Evolutionary conservation across 2,888 invertebrate species (phyloP).

Genomic region (Petrophora chlorosata): DNA sequence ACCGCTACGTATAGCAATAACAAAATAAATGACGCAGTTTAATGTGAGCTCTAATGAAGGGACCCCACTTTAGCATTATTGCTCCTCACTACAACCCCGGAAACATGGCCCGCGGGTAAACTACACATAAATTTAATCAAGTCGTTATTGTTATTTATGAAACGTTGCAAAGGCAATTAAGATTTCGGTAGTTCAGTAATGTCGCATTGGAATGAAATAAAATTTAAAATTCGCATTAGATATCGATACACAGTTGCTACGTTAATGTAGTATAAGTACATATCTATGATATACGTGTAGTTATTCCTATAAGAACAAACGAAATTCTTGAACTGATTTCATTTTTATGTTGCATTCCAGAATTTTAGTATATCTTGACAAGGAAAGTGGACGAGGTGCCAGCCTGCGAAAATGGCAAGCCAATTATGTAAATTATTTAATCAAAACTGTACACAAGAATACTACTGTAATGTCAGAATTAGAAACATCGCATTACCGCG

Average conservation of each 20-base stretch:
- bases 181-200: conserved; percentile 25
- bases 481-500: conserved; percentile 17
- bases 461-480: conserved; percentile 17
- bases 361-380: not conserved
- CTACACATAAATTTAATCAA: conserved; percentile 56
- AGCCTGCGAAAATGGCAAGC: conserved; percentile 2
- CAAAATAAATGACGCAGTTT: conserved; percentile 54
- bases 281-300: no score
- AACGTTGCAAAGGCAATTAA: conserved; percentile 26
- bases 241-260: no score
- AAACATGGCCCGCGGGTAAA: conserved; percentile 41
- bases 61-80: conserved; percentile 53
- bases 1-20: conserved; percentile 35
- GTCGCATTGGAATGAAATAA: conserved; percentile 15
- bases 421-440: conserved; percentile 39
- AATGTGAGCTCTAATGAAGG: conserved; percentile 58
- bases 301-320: no score
- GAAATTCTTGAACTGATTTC: no score
- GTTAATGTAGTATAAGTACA: no score
- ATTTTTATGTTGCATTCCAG: no score
- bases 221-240: no score
- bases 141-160: conserved; percentile 49
- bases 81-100: conserved; percentile 45
- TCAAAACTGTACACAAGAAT: conserved; percentile 17
- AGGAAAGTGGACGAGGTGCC: not conserved